Evolutionary conservation across 1,140 invertebrate genomes (phyloP), one percentile per base, ranked within the genome.

Genomic region (Brachionus sp.): DNA sequence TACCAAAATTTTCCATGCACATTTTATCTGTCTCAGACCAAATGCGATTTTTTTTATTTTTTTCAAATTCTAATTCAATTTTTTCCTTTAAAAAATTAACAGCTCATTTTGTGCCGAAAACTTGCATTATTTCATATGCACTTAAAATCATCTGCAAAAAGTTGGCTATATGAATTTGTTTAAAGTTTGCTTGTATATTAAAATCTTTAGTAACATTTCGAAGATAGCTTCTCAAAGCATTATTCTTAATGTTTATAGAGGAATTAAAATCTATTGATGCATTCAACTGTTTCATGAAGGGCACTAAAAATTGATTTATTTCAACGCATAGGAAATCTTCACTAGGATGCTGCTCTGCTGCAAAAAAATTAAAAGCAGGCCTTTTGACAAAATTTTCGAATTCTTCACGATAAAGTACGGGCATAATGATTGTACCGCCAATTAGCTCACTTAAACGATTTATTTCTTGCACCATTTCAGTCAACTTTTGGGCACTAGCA

Each of bases 241-340:
- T 70, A 16, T 70, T 70, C 19, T 70, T 70, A 1, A 70, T 39
- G 35, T 70, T 70, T 39, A 70, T 70, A 5, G 33, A 39, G 10
- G 66, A 70, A 37, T 70, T 42, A 70, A 39, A 70, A 39, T 70
- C 66, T 10, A 70, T 70, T 42, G 35, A 10, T 7, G 66, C 12
- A 39, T 70, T 70, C 37, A 70, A 23, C 2, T 70, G 66, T 9
- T 70, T 35, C 66, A 70, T 70, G 39, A 70, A 70, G 23, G 66
- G 66, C 16, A 37, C 33, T 16, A 70, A 39, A 39, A 70, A 70
- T 37, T 35, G 6, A 10, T 70, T 70, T 70, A 70, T 37, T 39
- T 70, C 16, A n/a, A 16, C 5, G 9, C 33, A 16, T 70, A 70
- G 16, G 6, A n/a, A 5, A 19, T 33, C 66, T 39, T 70, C 66